These are phyloP conservation scores for Limnephilus auricula DNA, from an alignment of 2,888 invertebrate species.

Conservation along the genomic window DNA sequence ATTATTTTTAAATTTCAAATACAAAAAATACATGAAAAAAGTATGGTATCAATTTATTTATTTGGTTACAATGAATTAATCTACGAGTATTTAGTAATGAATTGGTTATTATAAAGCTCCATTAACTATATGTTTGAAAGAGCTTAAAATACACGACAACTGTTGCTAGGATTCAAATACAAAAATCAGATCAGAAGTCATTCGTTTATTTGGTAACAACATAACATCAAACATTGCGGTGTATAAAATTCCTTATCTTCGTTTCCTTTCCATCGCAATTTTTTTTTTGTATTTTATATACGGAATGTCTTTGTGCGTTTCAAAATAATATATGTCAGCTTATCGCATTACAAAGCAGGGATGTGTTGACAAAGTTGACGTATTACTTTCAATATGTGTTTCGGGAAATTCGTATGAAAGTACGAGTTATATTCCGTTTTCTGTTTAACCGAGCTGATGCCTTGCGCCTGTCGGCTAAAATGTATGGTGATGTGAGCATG, in stretches of 20 bases:
- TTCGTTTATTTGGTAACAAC: not conserved
- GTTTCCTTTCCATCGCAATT: not conserved
- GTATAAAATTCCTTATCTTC: not conserved
- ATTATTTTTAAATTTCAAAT: too few species aligned
- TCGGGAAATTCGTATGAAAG: constrained; percentile 27
- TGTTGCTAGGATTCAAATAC: not conserved
- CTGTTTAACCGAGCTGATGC: constrained; percentile 37
- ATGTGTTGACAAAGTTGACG: constrained; percentile 52
- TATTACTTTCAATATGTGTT: constrained; percentile 47
- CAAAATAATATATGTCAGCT: constrained; percentile 35
- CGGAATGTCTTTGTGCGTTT: not conserved
- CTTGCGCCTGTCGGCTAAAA: constrained; percentile 28
- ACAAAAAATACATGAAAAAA: too few species aligned
- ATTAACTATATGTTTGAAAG: too few species aligned
- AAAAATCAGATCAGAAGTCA: not conserved
- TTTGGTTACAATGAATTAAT: too few species aligned
- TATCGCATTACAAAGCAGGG: constrained; percentile 51
- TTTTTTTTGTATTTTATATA: not conserved
- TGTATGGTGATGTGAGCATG: constrained; percentile 2
- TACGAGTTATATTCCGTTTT: constrained; percentile 35
- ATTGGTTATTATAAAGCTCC: too few species aligned
- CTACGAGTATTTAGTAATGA: too few species aligned
- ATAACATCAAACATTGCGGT: not conserved
- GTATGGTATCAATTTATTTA: too few species aligned
- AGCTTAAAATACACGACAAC: too few species aligned